phyloP scores from a whole-genome alignment of 2,888 invertebrate species.

The Mallateleia sp. region DNA sequence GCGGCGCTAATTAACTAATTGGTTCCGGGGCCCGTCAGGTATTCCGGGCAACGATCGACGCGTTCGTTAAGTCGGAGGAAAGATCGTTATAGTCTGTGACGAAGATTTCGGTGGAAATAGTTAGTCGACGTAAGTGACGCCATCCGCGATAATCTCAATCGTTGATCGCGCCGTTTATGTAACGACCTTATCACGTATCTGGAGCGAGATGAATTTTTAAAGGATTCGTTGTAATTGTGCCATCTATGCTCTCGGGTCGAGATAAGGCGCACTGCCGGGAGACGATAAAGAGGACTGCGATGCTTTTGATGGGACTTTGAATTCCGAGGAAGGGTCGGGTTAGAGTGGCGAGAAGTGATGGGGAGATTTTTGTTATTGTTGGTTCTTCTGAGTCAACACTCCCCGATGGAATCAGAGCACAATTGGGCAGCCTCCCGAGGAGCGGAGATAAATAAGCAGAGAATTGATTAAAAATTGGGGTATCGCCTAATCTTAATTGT shows the following conservation, averaged over 20 bases:
- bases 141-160: constrained; percentile 49
- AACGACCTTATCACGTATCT: constrained; percentile 62
- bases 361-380: constrained; percentile 36
- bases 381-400: constrained; percentile 34
- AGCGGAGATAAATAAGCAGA: background rate
- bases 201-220: constrained; percentile 68
- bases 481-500: background rate
- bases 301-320: constrained; percentile 29
- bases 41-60: too few species aligned
- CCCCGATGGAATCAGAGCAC: background rate
- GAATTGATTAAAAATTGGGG: background rate
- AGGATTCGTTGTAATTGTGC: constrained; percentile 68
- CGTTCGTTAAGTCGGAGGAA: too few species aligned
- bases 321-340: constrained; percentile 22
- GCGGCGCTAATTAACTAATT: constrained; percentile 46
- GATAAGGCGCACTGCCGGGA: constrained; percentile 42
- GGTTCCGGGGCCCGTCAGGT: constrained; percentile 24
- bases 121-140: constrained; percentile 14
- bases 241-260: constrained; percentile 31
- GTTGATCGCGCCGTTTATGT: constrained; percentile 58
- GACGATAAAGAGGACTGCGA: constrained; percentile 37
- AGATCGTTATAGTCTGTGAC: too few species aligned
- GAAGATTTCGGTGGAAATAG: too few species aligned
- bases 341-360: background rate
- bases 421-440: background rate